Base-by-base conservation (phyloP, 2,888 invertebrate species). In the Syrphus vitripennis region DNA sequence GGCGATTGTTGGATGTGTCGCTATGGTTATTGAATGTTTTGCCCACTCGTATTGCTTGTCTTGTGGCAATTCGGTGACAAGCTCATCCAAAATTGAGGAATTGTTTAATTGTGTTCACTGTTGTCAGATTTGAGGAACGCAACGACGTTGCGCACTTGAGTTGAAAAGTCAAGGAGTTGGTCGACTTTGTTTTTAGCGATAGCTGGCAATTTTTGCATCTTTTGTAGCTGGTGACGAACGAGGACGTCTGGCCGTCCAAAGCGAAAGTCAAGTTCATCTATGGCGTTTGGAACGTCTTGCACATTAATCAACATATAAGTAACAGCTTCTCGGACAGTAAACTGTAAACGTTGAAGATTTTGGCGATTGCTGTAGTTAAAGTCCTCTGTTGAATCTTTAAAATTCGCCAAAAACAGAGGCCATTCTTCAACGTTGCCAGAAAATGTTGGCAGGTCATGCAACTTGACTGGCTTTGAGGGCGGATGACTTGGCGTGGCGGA, bases 371-470 rank as follows among this genome's bases (percentile, higher is more conserved):
- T 79, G 14, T 83, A 76, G 10, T 45, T 42, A n/a, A 82, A 82
- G 10, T 48, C 74, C 0, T 31, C 67, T 1, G 84, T 84, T 3
- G 82, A 40, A 14, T 79, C 67, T 12, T 61, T 45, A 67, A 37
- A 87, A 12, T 79, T 79, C 45, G 77, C 67, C 3, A 57, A 19
- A 21, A 78, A 82, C 19, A 82, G 29, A 9, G 82, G 79, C 82
- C 81, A 84, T n/a, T 84, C 82, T 12, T 87, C 79, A 2, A 75
- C 29, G 5, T 77, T 74, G 3, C 83, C 82, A 9, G 45, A 72
- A 50, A 84, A 84, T 16, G 71, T 31, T 67, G 83, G 82, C 45
- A 82, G 67, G 31, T 77, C 75, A 29, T 83, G 67, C 4, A 87
- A 34, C 31, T 74, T 77, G 19, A 34, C 34, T 34, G 4, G 34